phyloP scores from a whole-genome alignment of 2,113 vertebrate species.

The Verasper variegatus region DNA sequence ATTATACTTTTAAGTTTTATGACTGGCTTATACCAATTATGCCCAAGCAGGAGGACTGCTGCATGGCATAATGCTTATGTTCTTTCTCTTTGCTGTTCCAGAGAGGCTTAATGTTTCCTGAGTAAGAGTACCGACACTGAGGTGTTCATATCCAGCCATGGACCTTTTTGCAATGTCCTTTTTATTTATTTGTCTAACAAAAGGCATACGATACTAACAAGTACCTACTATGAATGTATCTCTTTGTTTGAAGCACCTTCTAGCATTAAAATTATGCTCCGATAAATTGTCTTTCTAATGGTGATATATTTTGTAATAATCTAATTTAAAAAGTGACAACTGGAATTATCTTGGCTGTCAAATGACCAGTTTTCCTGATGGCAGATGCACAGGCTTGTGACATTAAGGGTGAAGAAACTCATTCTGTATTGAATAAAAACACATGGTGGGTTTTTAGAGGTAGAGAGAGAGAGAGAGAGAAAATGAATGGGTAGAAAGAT shows the following conservation, averaged over 20 bases:
- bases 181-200: neutral
- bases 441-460: slow-evolving; percentile 51
- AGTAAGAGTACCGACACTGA: no score
- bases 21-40: no score
- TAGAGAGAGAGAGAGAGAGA: slow-evolving; percentile 33
- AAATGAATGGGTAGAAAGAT: neutral
- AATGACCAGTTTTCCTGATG: slow-evolving; percentile 27
- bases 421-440: slow-evolving; percentile 88
- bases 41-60: no score
- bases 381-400: slow-evolving; percentile 26
- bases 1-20: neutral
- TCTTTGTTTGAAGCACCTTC: no score
- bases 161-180: neutral
- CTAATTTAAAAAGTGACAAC: neutral
- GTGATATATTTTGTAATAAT: no score
- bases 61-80: no score
- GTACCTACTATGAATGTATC: no score
- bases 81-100: no score
- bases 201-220: no score
- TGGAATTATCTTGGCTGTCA: neutral
- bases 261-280: no score
- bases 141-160: no score
- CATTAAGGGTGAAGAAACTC: slow-evolving; percentile 23
- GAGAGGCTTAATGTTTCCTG: no score
- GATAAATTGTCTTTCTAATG: neutral